Conservation (phyloP, 2,888 invertebrate genomes). For the Oscheius sp. region DNA sequence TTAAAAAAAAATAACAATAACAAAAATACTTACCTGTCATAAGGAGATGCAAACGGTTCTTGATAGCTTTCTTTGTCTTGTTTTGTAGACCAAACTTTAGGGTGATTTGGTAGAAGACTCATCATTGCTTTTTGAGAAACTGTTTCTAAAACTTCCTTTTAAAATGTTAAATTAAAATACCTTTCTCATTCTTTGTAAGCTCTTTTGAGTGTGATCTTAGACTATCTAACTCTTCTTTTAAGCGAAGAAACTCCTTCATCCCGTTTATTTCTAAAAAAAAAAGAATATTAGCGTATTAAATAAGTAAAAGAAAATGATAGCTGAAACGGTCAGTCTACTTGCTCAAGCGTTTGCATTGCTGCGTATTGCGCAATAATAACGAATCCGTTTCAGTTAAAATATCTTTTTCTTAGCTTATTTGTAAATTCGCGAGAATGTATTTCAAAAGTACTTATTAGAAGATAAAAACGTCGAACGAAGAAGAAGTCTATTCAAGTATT, state of each 20-base stretch:
- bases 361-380: no score
- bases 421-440: no score
- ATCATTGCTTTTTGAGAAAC: slow-evolving; percentile 7
- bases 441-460: no score
- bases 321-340: no score
- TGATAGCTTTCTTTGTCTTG: neutral
- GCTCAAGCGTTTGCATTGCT: no score
- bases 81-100: neutral
- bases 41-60: slow-evolving; percentile 3
- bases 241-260: neutral
- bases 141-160: neutral
- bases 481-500: no score
- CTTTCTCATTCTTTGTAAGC: neutral
- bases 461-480: no score
- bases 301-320: neutral
- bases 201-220: neutral
- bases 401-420: no score
- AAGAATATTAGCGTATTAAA: neutral
- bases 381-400: no score
- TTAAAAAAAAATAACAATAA: neutral
- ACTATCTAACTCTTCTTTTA: slow-evolving; percentile 1
- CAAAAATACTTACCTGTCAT: slow-evolving; percentile 9
- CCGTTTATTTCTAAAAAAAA: neutral
- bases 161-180: neutral
- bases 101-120: slow-evolving; percentile 8